Evolutionary conservation across 2,113 vertebrate species (phyloP).

Genomic region (Alectura lathami): DNA sequence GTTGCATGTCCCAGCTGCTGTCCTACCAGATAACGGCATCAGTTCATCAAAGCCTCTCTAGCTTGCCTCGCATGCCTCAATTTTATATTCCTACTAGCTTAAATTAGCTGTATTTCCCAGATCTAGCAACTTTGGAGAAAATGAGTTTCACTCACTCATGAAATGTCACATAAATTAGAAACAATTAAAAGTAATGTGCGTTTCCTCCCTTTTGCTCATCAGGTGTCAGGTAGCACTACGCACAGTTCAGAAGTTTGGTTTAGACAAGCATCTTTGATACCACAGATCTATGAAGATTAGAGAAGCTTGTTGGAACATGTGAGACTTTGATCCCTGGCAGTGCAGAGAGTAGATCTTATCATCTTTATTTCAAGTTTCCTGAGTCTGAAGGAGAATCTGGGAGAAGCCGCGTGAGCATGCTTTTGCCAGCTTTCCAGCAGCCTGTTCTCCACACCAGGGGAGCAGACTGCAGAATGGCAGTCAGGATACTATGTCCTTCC

Average conservation of each 20-base stretch:
- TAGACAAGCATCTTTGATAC: not conserved
- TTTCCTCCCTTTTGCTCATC: not conserved
- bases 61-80: not conserved
- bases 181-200: not conserved
- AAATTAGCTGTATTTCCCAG: not conserved
- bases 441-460: not conserved
- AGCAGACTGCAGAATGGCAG: not conserved
- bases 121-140: not conserved
- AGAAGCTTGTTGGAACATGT: not conserved
- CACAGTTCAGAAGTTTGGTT: not conserved
- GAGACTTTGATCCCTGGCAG: not conserved
- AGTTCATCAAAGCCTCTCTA: not conserved
- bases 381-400: not conserved
- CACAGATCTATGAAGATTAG: not conserved
- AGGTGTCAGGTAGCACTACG: not conserved
- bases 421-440: not conserved
- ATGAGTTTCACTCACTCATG: not conserved
- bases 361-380: not conserved
- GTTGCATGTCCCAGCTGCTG: not conserved
- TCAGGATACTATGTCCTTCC: not conserved
- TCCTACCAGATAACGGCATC: not conserved
- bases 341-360: not conserved
- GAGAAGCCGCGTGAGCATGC: not conserved
- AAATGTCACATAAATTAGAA: constrained; percentile 5
- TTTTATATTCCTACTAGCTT: not conserved